A percentile compares a stretch with the other conserved stretches of the same genome.
phyloP scores from a whole-genome alignment of 2,888 invertebrate species.

The Steinernema hermaphroditum region DNA sequence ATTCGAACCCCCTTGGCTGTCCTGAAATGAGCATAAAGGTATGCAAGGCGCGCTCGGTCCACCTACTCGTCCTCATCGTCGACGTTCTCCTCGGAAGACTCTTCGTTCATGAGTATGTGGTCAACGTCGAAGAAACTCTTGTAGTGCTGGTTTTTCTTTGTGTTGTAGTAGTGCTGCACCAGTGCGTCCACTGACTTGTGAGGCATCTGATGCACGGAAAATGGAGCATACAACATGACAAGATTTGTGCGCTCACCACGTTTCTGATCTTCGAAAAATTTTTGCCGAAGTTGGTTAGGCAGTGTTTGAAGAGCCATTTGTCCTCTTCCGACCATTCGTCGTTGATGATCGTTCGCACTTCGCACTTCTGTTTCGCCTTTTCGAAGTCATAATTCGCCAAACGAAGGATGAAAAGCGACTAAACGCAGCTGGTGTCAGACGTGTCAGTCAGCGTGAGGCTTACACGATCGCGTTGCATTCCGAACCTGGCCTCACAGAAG shows the following conservation, averaged over 20 bases:
- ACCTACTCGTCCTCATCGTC: background rate
- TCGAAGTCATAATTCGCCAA: background rate
- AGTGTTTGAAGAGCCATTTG: slow-evolving; percentile 9
- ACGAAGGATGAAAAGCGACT: slow-evolving; percentile 3
- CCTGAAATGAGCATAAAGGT: too few relatives aligned
- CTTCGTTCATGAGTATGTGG: background rate
- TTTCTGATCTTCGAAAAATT: background rate
- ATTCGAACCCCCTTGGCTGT: background rate
- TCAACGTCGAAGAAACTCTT: slow-evolving; percentile 13
- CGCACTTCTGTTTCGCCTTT: slow-evolving; percentile 8
- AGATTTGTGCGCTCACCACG: background rate
- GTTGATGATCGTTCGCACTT: background rate
- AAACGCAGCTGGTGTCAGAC: background rate
- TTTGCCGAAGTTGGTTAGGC: background rate
- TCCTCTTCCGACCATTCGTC: background rate
- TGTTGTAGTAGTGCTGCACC: slow-evolving; percentile 13
- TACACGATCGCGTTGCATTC: slow-evolving; percentile 1
- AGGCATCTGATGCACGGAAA: background rate
- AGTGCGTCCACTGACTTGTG: background rate
- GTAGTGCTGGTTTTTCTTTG: background rate
- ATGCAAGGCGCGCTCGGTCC: too few relatives aligned
- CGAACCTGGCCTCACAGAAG: background rate
- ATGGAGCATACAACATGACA: background rate
- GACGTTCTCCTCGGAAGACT: background rate
- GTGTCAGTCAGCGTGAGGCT: background rate